phyloP scores from a whole-genome alignment of 1,140 invertebrate genomes.

The Choristoneura fumiferana region DNA sequence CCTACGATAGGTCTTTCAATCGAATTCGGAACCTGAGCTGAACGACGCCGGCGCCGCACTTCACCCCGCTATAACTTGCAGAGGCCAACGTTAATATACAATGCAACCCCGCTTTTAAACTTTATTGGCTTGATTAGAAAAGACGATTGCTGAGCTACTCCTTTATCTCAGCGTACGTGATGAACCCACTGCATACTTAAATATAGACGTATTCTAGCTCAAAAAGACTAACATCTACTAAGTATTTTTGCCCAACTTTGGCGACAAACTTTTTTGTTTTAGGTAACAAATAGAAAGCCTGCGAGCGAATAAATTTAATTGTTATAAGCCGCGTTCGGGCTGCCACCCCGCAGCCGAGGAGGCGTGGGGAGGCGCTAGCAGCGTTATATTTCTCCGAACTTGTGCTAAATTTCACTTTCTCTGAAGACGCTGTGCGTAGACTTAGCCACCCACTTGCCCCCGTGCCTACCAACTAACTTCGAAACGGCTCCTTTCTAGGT shows the following conservation, averaged over 20 bases:
- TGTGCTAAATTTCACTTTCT: conserved; percentile 78
- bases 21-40: not conserved
- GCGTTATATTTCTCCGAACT: conserved; percentile 75
- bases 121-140: conserved; percentile 9
- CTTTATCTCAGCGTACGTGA: not conserved
- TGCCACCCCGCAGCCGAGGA: conserved; percentile 50
- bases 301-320: conserved; percentile 75
- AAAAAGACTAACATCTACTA: no score
- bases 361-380: conserved; percentile 45
- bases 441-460: conserved; percentile 61
- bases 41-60: not conserved
- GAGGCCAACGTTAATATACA: not conserved
- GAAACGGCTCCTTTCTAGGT: conserved; percentile 37
- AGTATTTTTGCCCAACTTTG: conserved; percentile 28
- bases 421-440: conserved; percentile 74
- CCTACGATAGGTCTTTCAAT: not conserved
- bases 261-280: conserved; percentile 40
- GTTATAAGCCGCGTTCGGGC: conserved; percentile 65
- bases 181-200: no score
- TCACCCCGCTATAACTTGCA: no score
- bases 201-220: no score
- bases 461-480: conserved; percentile 50
- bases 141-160: conserved; percentile 23
- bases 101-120: not conserved
- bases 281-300: conserved; percentile 61